Evolutionary conservation across 2,113 vertebrate genomes (phyloP).

Genomic region (Hystrix cristata): DNA sequence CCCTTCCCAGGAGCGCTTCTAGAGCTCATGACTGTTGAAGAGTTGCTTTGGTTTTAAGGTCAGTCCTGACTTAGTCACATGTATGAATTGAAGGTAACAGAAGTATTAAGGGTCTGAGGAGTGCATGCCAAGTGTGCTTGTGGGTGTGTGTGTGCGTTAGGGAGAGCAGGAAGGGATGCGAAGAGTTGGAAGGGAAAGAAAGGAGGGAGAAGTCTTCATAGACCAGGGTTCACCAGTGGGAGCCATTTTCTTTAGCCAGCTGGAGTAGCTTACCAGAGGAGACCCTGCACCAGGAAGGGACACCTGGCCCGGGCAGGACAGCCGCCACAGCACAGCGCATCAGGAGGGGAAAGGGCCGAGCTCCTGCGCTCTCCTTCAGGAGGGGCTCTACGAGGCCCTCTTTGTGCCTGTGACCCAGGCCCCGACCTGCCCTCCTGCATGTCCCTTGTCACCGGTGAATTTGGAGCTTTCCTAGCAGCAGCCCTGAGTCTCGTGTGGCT

Average conservation of each 20-base stretch:
- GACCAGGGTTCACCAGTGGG: neutral
- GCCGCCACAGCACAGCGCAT: rapidly evolving
- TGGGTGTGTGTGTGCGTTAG: neutral
- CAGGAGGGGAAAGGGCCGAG: neutral
- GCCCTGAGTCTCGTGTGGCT: neutral
- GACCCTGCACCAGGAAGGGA: neutral
- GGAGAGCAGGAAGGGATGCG: neutral
- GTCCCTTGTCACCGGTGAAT: neutral
- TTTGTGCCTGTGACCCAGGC: neutral
- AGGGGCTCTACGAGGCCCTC: neutral
- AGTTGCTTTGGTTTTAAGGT: slow-evolving; percentile 68
- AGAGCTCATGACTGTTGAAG: slow-evolving; percentile 57
- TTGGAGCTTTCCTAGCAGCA: slow-evolving; percentile 36
- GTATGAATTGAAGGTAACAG: slow-evolving; percentile 70
- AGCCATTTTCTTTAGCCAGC: neutral
- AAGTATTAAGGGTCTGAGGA: slow-evolving; percentile 74
- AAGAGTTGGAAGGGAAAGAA: neutral
- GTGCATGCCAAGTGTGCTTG: neutral
- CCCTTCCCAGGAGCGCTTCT: slow-evolving; percentile 66
- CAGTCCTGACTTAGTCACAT: slow-evolving; percentile 59
- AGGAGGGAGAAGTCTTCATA: neutral
- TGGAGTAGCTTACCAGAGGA: neutral
- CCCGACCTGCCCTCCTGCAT: neutral
- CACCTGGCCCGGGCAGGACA: neutral
- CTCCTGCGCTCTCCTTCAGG: neutral